Evolutionary conservation across 2,888 invertebrate species (phyloP), one percentile per base, ranked within the genome.

Genomic region (Apamea monoglypha): DNA sequence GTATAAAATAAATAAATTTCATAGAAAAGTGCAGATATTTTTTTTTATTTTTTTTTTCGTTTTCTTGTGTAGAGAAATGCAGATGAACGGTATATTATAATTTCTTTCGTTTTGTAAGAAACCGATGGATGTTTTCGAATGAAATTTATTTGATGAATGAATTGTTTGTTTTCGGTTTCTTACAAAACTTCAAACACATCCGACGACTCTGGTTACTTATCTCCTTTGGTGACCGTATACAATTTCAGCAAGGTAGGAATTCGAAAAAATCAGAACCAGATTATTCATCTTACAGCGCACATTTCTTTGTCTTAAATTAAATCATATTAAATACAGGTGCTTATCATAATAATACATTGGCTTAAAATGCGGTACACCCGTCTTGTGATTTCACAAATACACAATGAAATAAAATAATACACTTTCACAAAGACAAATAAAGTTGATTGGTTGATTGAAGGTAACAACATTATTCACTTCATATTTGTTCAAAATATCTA

Each of bases 241-340:
- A 44, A 53, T 44, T 77, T 69, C 25, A 40, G 12, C 21, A 18
- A 32, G 21, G 36, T 14, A 44, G 18, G n/a, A 14, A 14, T 44
- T 56, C 8, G 0, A 56, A 78, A 63, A 47, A 36, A 53, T 21
- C 44, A 21, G 2, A 44, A 70, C 25, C 2, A n/a, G 36, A 32
- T 71, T 70, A 29, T 71, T 67, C 25, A 68, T 67, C 25, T 56
- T n/a, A 56, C 25, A 56, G 21, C 0, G 29, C 59, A 56, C 21
- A n/a, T 83, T 69, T 83, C 75, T 83, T 79, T 61, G 66, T 40
- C n/a, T 6, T n/a, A 76, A 53, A 50, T 56, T 64, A 68, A 47
- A 70, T 67, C 29, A 53, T 29, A 66, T 47, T 40, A 18, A 64
- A 81, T 66, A 32, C 16, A 64, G 61, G n/a, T 66, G 25, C 14